Conservation (phyloP, 1,140 invertebrate species). For the Psix sp. region DNA sequence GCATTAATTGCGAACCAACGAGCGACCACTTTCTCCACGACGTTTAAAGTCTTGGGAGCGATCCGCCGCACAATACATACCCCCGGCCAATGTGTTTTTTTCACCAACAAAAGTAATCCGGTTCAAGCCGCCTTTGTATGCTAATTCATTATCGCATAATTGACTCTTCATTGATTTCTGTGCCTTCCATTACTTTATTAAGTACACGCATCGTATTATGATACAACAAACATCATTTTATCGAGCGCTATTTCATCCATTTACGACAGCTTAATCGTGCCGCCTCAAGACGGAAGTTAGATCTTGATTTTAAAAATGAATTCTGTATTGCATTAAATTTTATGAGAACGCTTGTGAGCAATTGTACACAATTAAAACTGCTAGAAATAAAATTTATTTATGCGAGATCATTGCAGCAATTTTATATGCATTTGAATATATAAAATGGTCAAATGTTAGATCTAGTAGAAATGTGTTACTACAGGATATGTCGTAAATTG, state of each 20-base stretch:
- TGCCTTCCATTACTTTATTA: slow-evolving; percentile 25
- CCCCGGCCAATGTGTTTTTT: slow-evolving; percentile 7
- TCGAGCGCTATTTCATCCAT: slow-evolving; percentile 8
- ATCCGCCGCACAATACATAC: slow-evolving; percentile 30
- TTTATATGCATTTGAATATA: too few relatives aligned
- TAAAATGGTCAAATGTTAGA: slow-evolving; percentile 19
- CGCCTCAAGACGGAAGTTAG: slow-evolving; percentile 2
- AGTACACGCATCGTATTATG: slow-evolving; percentile 8
- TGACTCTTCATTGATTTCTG: slow-evolving; percentile 38
- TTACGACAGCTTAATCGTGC: slow-evolving; percentile 1
- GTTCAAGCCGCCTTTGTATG: slow-evolving; percentile 20
- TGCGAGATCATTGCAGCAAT: too few relatives aligned
- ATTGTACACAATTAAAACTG: too few relatives aligned
- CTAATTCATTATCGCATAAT: slow-evolving; percentile 30
- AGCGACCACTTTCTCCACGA: slow-evolving; percentile 54
- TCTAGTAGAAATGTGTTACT: too few relatives aligned
- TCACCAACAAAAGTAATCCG: slow-evolving; percentile 20
- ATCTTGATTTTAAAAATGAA: too few relatives aligned
- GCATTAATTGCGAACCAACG: slow-evolving; percentile 56
- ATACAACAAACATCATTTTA: slow-evolving; percentile 16
- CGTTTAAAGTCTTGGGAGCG: slow-evolving; percentile 38
- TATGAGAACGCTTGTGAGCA: too few relatives aligned
- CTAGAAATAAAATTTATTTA: too few relatives aligned
- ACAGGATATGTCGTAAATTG: slow-evolving; percentile 37
- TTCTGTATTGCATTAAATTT: too few relatives aligned